phyloP scores from a whole-genome alignment of 2,888 invertebrate species.

The Prosapia bicincta region DNA sequence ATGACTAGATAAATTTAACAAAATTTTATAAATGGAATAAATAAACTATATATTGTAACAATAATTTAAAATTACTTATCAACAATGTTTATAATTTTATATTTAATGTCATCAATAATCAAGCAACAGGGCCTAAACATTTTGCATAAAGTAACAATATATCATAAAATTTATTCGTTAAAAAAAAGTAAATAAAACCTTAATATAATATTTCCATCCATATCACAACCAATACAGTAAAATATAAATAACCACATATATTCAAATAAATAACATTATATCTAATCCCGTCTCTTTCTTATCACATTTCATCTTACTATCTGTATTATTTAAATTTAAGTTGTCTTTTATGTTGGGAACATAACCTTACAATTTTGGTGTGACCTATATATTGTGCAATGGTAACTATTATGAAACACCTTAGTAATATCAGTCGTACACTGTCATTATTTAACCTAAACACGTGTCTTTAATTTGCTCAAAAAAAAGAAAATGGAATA shows the following conservation, averaged over 20 bases:
- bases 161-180: too few species aligned
- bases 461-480: too few species aligned
- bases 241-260: neutral
- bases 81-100: too few species aligned
- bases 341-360: neutral
- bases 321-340: neutral
- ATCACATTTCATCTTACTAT: neutral
- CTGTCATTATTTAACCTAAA: neutral
- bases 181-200: too few species aligned
- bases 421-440: conserved; percentile 16
- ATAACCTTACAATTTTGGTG: neutral
- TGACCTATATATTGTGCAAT: neutral
- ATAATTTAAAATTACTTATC: too few species aligned
- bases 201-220: neutral
- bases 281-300: neutral
- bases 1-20: too few species aligned
- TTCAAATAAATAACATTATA: neutral
- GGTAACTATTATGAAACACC: neutral
- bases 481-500: too few species aligned
- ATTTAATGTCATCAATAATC: too few species aligned
- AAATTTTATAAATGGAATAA: too few species aligned
- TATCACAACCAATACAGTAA: neutral
- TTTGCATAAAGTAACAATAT: too few species aligned
- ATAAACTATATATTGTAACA: too few species aligned
- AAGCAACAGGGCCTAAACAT: too few species aligned